phyloP scores from a whole-genome alignment of 2,797 vertebrate species.

The Trematomus bernacchii region DNA sequence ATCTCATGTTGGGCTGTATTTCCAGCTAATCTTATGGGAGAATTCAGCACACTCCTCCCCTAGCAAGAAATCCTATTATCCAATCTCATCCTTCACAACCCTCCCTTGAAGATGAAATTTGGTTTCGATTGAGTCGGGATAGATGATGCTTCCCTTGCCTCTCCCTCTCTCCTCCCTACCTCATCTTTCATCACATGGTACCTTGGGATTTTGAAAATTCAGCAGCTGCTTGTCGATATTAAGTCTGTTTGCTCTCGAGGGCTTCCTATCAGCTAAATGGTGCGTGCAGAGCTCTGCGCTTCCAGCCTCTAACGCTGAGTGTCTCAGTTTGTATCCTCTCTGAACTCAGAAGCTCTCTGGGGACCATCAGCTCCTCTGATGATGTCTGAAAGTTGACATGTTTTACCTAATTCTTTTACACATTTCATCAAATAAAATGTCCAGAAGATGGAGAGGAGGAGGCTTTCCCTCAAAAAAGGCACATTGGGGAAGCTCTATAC shows the following conservation, averaged over 20 bases:
- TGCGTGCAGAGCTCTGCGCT: constrained; percentile 37
- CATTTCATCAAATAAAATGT: constrained; percentile 6
- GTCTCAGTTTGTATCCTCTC: constrained; percentile 26
- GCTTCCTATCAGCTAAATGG: constrained; percentile 62
- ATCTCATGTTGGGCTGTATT: constrained; percentile 19
- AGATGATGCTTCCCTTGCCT: constrained; percentile 37
- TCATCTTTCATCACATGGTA: constrained; percentile 39
- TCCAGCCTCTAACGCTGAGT: constrained; percentile 24
- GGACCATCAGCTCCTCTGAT: constrained; percentile 35
- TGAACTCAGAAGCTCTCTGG: constrained; percentile 34
- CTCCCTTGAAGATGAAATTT: constrained; percentile 44
- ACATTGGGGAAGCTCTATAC: background rate
- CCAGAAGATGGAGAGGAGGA: background rate
- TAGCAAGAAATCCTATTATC: constrained; percentile 35
- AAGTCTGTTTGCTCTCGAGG: constrained; percentile 53
- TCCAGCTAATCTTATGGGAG: constrained; percentile 12
- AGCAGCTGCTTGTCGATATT: constrained; percentile 57
- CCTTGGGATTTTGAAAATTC: constrained; percentile 58
- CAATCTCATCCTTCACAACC: constrained; percentile 44
- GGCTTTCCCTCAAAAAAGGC: background rate
- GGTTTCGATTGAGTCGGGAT: constrained; percentile 47
- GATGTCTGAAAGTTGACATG: constrained; percentile 45
- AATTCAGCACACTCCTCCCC: constrained; percentile 4
- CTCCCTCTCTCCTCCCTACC: constrained; percentile 29
- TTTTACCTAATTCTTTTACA: constrained; percentile 25